Evolutionary conservation across 2,888 invertebrate species (phyloP).

Genomic region (Cosmorhoe ocellata): DNA sequence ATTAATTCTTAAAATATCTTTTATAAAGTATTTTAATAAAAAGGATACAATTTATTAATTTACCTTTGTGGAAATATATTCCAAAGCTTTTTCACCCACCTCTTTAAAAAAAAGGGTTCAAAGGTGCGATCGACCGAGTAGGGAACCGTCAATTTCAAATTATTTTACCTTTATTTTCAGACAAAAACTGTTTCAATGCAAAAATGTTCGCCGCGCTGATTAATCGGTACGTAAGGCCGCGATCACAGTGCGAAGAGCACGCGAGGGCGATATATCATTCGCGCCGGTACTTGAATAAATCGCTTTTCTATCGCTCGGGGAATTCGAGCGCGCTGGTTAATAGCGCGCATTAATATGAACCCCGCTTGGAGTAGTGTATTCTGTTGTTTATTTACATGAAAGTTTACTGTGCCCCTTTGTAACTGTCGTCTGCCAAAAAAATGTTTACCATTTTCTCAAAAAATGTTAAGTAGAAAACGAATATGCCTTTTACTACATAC

Average conservation of each 20-base stretch:
- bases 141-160: neutral
- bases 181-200: conserved; percentile 6
- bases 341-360: conserved; percentile 67
- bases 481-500: too few species aligned
- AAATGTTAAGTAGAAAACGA: too few species aligned
- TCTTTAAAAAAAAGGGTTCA: neutral
- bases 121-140: neutral
- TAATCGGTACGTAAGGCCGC: conserved; percentile 23
- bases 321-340: conserved; percentile 60
- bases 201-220: conserved; percentile 14
- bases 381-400: conserved; percentile 33
- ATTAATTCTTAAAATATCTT: too few species aligned
- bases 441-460: too few species aligned
- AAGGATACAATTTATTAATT: too few species aligned
- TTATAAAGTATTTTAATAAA: too few species aligned
- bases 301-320: conserved; percentile 61
- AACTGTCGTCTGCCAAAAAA: too few species aligned
- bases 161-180: neutral
- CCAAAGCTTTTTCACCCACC: neutral
- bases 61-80: neutral
- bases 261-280: conserved; percentile 33
- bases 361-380: conserved; percentile 35
- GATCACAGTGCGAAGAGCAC: conserved; percentile 25
- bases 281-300: conserved; percentile 56
- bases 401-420: neutral